Evolutionary conservation across 2,113 vertebrate genomes (phyloP).

Genomic region (Athene noctua): DNA sequence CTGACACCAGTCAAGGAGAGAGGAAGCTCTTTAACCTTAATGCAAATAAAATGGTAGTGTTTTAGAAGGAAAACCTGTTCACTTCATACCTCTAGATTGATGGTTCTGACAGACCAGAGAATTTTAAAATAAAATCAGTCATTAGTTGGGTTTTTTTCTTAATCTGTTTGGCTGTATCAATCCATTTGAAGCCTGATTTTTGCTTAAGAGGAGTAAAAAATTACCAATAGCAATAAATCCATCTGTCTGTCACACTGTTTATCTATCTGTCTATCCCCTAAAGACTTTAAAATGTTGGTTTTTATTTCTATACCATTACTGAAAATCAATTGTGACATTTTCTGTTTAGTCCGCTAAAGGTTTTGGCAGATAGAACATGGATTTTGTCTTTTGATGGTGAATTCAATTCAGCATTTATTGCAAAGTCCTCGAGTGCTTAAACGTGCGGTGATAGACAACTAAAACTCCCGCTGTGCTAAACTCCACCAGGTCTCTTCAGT

Average conservation of each 20-base stretch:
- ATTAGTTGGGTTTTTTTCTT: background rate
- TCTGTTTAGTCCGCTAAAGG: constrained; percentile 61
- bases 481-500: constrained; percentile 21
- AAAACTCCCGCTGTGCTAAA: constrained; percentile 5
- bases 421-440: constrained; percentile 42
- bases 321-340: constrained; percentile 66
- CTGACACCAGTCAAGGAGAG: constrained; percentile 17
- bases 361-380: constrained; percentile 65
- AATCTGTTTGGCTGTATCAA: constrained; percentile 1
- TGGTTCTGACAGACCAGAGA: background rate
- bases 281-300: constrained; percentile 40
- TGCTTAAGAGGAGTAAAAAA: constrained; percentile 12
- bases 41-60: constrained; percentile 29
- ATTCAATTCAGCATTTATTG: constrained; percentile 49
- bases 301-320: constrained; percentile 26
- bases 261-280: constrained; percentile 3
- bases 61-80: background rate
- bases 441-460: constrained; percentile 22
- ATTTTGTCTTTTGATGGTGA: constrained; percentile 66
- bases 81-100: background rate
- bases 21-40: constrained; percentile 26
- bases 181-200: constrained; percentile 20
- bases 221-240: constrained; percentile 19
- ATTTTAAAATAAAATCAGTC: constrained; percentile 28
- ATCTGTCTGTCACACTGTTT: constrained; percentile 28